These are phyloP conservation scores for Capreolus pygargus DNA, from an alignment of 2,113 vertebrate species.

Conservation along the genomic window DNA sequence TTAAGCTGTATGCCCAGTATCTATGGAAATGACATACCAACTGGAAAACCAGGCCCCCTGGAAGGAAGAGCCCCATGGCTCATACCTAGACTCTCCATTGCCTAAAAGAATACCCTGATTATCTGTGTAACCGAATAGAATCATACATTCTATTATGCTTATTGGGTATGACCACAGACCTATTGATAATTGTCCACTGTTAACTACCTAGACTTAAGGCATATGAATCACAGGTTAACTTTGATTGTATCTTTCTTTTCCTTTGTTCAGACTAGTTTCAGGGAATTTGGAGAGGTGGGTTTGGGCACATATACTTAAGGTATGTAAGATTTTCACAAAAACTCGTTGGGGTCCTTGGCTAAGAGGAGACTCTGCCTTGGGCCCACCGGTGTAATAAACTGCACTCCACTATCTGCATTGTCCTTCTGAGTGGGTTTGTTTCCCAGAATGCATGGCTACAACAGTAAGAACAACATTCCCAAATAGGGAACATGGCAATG, in stretches of 20 bases:
- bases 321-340: not conserved
- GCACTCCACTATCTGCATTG: not conserved
- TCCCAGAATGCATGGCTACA: rapidly evolving
- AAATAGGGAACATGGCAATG: not conserved
- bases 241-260: not conserved
- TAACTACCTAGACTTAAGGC: not conserved
- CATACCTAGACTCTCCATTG: not conserved
- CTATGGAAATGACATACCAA: not conserved
- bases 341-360: not conserved
- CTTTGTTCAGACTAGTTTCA: not conserved
- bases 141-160: not conserved
- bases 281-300: not conserved
- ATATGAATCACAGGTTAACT: not conserved
- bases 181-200: not conserved
- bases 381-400: rapidly evolving
- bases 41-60: not conserved
- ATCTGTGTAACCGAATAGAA: not conserved
- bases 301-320: not conserved
- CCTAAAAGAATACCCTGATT: not conserved
- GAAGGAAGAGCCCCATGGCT: not conserved
- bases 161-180: not conserved
- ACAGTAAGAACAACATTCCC: not conserved
- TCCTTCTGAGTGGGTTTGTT: not conserved
- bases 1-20: not conserved
- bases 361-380: not conserved